Base-by-base conservation (phyloP, 1,140 invertebrate genomes). In the Leptinotarsa defecta region DNA sequence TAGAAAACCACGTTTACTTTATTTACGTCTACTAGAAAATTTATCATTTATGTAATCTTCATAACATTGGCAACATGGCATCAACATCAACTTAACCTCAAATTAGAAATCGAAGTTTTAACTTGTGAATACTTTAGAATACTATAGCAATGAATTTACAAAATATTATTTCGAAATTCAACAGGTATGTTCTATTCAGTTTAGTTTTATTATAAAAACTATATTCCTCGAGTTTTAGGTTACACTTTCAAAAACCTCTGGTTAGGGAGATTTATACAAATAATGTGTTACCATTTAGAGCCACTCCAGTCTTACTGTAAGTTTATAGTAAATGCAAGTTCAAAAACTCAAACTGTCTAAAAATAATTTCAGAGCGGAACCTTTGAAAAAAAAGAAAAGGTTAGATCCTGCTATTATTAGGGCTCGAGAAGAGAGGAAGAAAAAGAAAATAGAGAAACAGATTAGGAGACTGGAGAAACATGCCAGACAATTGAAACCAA, bases 331-430 rank as follows among this genome's bases (percentile, higher is more conserved):
- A 43, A 43, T 43, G 34, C 8, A 43, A 43, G 34, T 43, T 3
- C 34, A 43, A 34, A 34, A 24, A 67, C 17, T 22, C 3, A 17
- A 68, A 24, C 6, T 17, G 8, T 22, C 17, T 15, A 68, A 22
- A 13, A n/a, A 68, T 17, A 11, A 68, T 79, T 85, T 34, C 80
- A 92, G 91, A 82, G 93, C 88, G 48, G 95, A 96, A 85, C 95
- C 96, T 3, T 85, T 97, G 77, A 96, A 94, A 84, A 97, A 94
- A 86, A 97, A 95, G 85, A 96, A 93, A 83, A 92, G 89, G 83
- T 73, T 96, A 4, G 95, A 97, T 88, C 95, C 95, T 34, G 87
- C 88, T 15, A 86, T 97, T 43, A 77, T 95, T 1, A 93, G 90
- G 84, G 89, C 90, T 15, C 88, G 94, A 82, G 94, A 95, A 84